Evolutionary conservation across 2,113 vertebrate species (phyloP), one percentile per base, ranked within the genome.

Genomic region (Mustela lutreola): DNA sequence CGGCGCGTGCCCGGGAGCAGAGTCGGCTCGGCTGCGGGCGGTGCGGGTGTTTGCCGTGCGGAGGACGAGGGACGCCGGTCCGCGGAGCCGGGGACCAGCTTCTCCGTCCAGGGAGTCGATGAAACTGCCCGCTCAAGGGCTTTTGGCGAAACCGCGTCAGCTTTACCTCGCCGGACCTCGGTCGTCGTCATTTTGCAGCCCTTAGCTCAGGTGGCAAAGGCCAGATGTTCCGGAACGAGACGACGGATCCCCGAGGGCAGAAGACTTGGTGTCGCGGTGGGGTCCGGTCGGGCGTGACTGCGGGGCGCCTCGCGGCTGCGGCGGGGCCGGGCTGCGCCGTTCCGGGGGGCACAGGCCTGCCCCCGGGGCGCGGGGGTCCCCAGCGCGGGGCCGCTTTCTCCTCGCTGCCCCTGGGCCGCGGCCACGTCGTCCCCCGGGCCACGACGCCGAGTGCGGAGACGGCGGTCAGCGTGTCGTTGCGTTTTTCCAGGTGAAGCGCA

Each of bases 1-100:
- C 28, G 1, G 14, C 5, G 12, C 15, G 1, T 4, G 12, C 16
- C 1, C 8, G 5, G n/a, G 45, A 36, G 5, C 2, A 16, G 65
- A 10, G 28, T 7, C 6, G 26, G 12, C 58, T 3, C 3, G 22
- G 5, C 67, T 78, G 67, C 75, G 33, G 3, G 11, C 24, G 50
- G 82, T 70, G n/a, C 22, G 56, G 31, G 39, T 4, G 11, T 18
- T 18, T 16, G 53, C 1, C 16, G 53, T 56, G 53, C 53, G 53
- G 18, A 1, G 0, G 53, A 0, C 16, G 53, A 18, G 50, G 50
- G 14, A 15, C 3, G 53, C 6, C 53, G 16, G 53, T 56, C 53
- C 16, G 53, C 15, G 16, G 16, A 56, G 18, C 18, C 53, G 16
- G 53, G 53, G 1, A 18, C 53, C 5, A 1, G 62, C 21, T 53